Percentiles rank a stretch among this genome's conserved stretches.
These are phyloP conservation scores for Abrostola triplasia DNA, from an alignment of 2,888 invertebrate genomes.

Conservation along the genomic window DNA sequence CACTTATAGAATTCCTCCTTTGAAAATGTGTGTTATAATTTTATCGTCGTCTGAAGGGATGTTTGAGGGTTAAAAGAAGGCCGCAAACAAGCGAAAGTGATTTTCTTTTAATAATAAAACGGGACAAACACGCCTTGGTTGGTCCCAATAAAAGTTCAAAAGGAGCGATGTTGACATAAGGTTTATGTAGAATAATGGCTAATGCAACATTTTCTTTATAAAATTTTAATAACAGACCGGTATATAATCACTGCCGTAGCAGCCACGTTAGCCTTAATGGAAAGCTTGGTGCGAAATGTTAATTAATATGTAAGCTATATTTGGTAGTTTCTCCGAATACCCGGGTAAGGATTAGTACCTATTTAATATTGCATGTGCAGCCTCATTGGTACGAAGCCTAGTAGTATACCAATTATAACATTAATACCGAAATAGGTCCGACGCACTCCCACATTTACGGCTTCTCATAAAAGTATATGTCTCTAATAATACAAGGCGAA, in stretches of 20 bases:
- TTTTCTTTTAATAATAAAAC: slow-evolving; percentile 37
- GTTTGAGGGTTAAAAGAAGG: slow-evolving; percentile 25
- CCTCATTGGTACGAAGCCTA: slow-evolving; percentile 17
- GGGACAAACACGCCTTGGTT: slow-evolving; percentile 20
- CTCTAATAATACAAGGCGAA: slow-evolving; percentile 10
- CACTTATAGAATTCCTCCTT: slow-evolving; percentile 25
- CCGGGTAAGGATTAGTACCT: slow-evolving; percentile 23
- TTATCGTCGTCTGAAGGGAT: slow-evolving; percentile 19
- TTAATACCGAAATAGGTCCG: neutral
- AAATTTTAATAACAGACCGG: slow-evolving; percentile 3
- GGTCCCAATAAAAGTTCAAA: slow-evolving; percentile 23
- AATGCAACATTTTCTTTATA: slow-evolving; percentile 7
- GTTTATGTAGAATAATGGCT: slow-evolving; percentile 22
- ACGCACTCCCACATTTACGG: slow-evolving; percentile 9
- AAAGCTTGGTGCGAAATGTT: slow-evolving; percentile 25
- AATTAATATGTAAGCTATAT: slow-evolving; percentile 45
- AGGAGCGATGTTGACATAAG: slow-evolving; percentile 6
- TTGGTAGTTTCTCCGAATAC: slow-evolving; percentile 23
- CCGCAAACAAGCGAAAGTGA: slow-evolving; percentile 32
- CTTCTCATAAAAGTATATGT: slow-evolving; percentile 19
- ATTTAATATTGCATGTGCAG: slow-evolving; percentile 31
- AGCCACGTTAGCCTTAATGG: slow-evolving; percentile 25
- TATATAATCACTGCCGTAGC: neutral
- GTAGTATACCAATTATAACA: slow-evolving; percentile 6
- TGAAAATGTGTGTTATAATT: slow-evolving; percentile 38